Conservation (phyloP, 2,113 vertebrate species). For the Colaptes auratus region DNA sequence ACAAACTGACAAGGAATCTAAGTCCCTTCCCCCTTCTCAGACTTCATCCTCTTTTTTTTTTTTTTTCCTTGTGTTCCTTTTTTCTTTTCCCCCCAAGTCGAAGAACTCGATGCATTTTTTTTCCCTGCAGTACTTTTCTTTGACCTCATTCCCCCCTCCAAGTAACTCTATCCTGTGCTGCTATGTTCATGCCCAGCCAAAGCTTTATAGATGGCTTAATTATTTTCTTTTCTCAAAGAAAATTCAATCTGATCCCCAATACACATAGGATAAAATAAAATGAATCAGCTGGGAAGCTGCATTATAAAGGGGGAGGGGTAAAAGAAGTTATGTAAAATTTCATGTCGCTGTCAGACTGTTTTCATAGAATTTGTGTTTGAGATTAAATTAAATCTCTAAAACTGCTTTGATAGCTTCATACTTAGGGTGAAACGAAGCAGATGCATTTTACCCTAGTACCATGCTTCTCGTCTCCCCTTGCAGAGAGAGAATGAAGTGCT, state of each 20-base stretch:
- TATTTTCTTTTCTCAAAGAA: conserved; percentile 71
- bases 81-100: not conserved
- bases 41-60: conserved; percentile 48
- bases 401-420: conserved; percentile 72
- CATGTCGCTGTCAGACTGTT: conserved; percentile 69
- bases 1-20: conserved; percentile 51
- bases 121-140: conserved; percentile 56
- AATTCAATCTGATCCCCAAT: conserved; percentile 56
- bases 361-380: conserved; percentile 67
- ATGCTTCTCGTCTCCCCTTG: conserved; percentile 55
- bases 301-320: conserved; percentile 51
- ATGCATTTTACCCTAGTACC: conserved; percentile 69
- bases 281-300: conserved; percentile 68
- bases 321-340: conserved; percentile 71
- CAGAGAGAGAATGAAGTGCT: conserved; percentile 67
- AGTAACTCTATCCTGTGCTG: conserved; percentile 66
- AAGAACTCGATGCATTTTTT: conserved; percentile 27
- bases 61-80: not conserved
- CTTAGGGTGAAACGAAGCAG: conserved; percentile 73
- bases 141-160: conserved; percentile 49
- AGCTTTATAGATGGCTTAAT: conserved; percentile 75
- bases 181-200: conserved; percentile 42
- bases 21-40: conserved; percentile 43
- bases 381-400: conserved; percentile 66
- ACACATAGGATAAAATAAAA: conserved; percentile 70